Evolutionary conservation across 2,113 vertebrate species (phyloP), one percentile per base, ranked within the genome.

Genomic region (Phrynosoma blainvillii): DNA sequence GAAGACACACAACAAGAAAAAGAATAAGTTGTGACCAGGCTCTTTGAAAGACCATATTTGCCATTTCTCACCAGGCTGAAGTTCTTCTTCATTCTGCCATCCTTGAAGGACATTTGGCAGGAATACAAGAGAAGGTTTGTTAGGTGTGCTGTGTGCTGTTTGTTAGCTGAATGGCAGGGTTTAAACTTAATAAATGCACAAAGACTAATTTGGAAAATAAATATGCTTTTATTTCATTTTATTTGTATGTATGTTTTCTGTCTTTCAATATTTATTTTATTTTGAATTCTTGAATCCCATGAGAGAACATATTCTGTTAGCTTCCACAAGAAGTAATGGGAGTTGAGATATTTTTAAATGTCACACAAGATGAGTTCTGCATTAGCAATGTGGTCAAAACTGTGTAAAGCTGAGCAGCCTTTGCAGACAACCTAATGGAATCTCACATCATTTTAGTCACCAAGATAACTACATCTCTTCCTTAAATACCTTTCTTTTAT

Each of bases 211-310:
- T 85, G 74, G 59, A 66, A 77, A 85, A 59, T 65, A 85, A 85
- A 85, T 77, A 66, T 85, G 36, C 32, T 77, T n/a, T 65, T 66
- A 36, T 77, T 77, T 42, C 84, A n/a, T 77, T 85, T 77, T 85
- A 65, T 65, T 36, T 83, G 47, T 88, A 42, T 54, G 16, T 68
- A 47, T 73, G 12, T 66, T 21, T 62, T 42, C 32, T 77, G n/a
- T 20, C 40, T 66, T 88, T 88, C 82, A 40, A 82, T 76, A 82
- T 88, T 88, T 88, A 56, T 83, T 88, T 88, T 84, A 83, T 68
- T 83, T 32, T 83, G 74, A 77, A 87, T 82, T 81, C 56, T 68
- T 47, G 56, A 75, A 68, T 88, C 73, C 23, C 59, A 66, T 20
- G 84, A 52, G n/a, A 88, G 14, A 78, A 76, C 77, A 68, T 47